A percentile compares a stretch with the other conserved stretches of the same genome.
Evolutionary conservation across 2,797 vertebrate species (phyloP).

Genomic region (Arremon brunneinucha): DNA sequence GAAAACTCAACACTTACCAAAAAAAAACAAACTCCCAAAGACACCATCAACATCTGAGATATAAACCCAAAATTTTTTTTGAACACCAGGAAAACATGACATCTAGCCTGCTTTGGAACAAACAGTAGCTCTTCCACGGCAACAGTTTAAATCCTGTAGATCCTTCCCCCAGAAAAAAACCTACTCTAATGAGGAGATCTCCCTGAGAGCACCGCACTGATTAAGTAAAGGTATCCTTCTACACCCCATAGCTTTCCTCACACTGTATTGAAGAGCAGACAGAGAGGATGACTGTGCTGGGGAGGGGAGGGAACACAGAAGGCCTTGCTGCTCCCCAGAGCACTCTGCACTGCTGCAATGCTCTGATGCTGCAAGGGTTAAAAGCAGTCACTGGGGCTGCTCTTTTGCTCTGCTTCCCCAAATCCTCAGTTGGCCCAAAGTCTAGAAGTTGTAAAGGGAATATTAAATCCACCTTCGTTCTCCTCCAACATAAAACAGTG

Average conservation of each 20-base stretch:
- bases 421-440: background rate
- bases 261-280: background rate
- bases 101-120: background rate
- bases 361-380: background rate
- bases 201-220: background rate
- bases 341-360: background rate
- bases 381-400: background rate
- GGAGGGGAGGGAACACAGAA: background rate
- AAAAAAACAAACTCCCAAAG: background rate
- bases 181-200: background rate
- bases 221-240: background rate
- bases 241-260: background rate
- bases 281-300: background rate
- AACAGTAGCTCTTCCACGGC: background rate
- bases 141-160: background rate
- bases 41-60: background rate
- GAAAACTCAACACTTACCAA: accelerated
- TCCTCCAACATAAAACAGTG: background rate
- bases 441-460: background rate
- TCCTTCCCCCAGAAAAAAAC: background rate
- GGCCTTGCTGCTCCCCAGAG: background rate
- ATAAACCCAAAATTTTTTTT: background rate
- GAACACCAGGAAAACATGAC: background rate
- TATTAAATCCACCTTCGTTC: background rate
- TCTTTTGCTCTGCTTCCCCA: background rate